These are phyloP conservation scores for Petrocephalus microphthalmus DNA, from an alignment of 2,113 vertebrate genomes.

Conservation along the genomic window DNA sequence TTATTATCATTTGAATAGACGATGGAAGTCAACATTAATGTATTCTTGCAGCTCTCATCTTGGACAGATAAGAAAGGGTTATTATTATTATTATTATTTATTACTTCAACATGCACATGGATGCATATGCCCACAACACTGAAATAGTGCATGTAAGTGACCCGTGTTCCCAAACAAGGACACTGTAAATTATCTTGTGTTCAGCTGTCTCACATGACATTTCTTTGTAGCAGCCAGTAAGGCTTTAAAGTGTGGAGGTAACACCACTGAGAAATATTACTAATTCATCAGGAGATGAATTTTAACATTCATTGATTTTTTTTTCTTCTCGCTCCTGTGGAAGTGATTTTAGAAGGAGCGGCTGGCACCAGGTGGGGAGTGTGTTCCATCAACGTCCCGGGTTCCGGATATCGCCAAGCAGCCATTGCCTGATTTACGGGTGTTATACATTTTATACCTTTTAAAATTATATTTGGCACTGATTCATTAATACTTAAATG, in stretches of 20 bases:
- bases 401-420: background rate
- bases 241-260: constrained; percentile 14
- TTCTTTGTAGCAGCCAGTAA: constrained; percentile 19
- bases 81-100: background rate
- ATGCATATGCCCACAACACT: background rate
- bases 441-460: background rate
- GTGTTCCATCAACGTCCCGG: background rate
- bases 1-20: background rate
- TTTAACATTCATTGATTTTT: constrained; percentile 23
- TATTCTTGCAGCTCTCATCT: background rate
- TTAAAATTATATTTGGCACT: background rate
- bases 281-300: constrained; percentile 24
- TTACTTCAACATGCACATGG: background rate
- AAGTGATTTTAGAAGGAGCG: background rate
- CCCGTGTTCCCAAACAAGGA: background rate
- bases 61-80: background rate
- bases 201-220: constrained; percentile 1
- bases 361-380: background rate
- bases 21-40: background rate
- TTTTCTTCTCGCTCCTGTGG: background rate
- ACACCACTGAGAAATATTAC: constrained; percentile 22
- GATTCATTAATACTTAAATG: background rate
- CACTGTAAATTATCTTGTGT: background rate
- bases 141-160: background rate
- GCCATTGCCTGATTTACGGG: too few species aligned